Base-by-base conservation (phyloP, 37 sponge, comb jelly and placozoan species). In the Sycon ciliatum region DNA sequence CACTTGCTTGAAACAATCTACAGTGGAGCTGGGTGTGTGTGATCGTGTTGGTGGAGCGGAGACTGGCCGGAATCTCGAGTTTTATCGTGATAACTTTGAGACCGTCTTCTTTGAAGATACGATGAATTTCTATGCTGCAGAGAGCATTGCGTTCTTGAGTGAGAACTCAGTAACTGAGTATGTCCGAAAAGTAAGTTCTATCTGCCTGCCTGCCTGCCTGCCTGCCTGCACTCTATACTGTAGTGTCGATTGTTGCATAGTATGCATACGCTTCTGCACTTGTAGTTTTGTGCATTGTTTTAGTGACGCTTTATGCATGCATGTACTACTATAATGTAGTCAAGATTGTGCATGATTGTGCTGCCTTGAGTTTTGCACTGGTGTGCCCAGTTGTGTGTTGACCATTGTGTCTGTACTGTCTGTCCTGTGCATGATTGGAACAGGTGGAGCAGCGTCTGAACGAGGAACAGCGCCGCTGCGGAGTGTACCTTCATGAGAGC, bases 151-250 rank as follows among this genome's bases (percentile, higher is more conserved):
- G 0, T 98, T 93, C 67, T 79, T 98, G 2, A 79, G 82, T 36
- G 74, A 89, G 37, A 98, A 98, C 35, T 88, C 99, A 13, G 88
- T 89, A 3, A 84, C 99, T 30, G 99, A 98, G 53, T 98, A 98
- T 74, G 79, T 98, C 74, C 89, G 93, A 70, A 85, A 84, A 76
- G 82, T 82, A 39, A 13, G 31, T 42, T 42, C 22, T 36, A 42
- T 26, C 13, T n/a, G n/a, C n/a, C n/a, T n/a, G n/a, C n/a, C n/a
- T n/a, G n/a, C n/a, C n/a, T n/a, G n/a, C n/a, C n/a, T n/a, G n/a
- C n/a, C n/a, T n/a, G n/a, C n/a, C n/a, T n/a, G n/a, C n/a, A n/a
- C n/a, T n/a, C n/a, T n/a, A n/a, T n/a, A n/a, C n/a, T n/a, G n/a
- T n/a, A n/a, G n/a, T n/a, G n/a, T n/a, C n/a, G n/a, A n/a, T n/a